These are phyloP conservation scores for Lichenostomus cassidix DNA, from an alignment of 2,113 vertebrate species.

Conservation along the genomic window DNA sequence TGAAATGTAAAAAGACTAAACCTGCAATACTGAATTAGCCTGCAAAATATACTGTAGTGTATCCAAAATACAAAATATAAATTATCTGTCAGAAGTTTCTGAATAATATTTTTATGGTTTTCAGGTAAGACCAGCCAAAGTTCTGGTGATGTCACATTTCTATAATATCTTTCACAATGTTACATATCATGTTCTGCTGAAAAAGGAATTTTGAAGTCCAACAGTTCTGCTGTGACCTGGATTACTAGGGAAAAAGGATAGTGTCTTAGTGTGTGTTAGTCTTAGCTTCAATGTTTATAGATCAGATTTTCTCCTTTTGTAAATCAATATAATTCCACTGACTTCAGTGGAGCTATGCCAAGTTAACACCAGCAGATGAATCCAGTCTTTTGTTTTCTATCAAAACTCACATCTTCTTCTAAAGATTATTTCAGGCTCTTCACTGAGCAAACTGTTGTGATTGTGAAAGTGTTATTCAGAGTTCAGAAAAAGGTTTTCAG, in stretches of 20 bases:
- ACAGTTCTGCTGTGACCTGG: neutral
- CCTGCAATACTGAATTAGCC: neutral
- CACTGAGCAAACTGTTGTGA: neutral
- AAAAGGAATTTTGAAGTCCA: neutral
- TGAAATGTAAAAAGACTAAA: conserved; percentile 31
- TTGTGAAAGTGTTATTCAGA: neutral
- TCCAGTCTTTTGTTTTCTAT: neutral
- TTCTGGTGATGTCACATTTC: neutral
- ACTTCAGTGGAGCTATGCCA: neutral
- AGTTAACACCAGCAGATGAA: neutral
- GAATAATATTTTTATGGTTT: neutral
- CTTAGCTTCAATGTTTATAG: neutral
- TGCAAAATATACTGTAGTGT: neutral
- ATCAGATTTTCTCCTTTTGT: neutral
- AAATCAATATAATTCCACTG: neutral
- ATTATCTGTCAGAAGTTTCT: neutral
- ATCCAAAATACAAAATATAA: neutral
- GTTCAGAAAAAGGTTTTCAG: neutral
- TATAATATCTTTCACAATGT: neutral
- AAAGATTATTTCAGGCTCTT: neutral
- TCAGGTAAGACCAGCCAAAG: neutral
- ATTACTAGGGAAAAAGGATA: neutral
- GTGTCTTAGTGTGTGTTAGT: neutral
- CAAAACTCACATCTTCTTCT: neutral
- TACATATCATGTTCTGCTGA: neutral